Evolutionary conservation across 1,140 invertebrate genomes (phyloP).

Genomic region (Ladona fulva): DNA sequence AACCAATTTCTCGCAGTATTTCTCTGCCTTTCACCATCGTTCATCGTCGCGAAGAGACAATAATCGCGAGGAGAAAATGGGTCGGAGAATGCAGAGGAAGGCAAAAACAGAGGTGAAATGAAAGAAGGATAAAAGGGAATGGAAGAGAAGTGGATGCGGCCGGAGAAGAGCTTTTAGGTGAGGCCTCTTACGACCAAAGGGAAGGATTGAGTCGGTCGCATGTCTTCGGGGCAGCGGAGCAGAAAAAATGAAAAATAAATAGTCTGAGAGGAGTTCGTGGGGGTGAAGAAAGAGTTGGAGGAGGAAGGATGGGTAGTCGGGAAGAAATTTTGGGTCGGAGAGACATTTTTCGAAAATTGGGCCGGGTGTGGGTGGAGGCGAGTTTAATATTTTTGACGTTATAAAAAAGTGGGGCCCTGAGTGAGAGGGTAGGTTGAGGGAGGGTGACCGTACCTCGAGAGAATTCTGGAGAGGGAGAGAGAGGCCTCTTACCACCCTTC

Average conservation of each 20-base stretch:
- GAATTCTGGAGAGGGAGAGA: background rate
- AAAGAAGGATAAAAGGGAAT: background rate
- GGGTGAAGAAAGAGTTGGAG: background rate
- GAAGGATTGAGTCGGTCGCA: background rate
- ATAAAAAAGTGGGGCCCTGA: background rate
- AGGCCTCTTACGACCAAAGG: background rate
- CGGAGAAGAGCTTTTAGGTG: background rate
- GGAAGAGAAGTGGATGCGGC: background rate
- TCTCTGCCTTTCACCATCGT: too few relatives aligned
- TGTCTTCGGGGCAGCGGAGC: background rate
- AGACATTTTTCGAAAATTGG: background rate
- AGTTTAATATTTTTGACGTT: background rate
- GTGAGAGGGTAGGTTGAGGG: background rate
- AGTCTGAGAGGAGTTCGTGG: background rate
- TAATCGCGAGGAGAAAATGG: too few relatives aligned
- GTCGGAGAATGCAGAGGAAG: background rate
- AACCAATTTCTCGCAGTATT: too few relatives aligned
- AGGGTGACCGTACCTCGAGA: background rate
- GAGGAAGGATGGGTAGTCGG: background rate
- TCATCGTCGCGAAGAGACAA: too few relatives aligned
- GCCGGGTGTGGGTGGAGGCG: background rate
- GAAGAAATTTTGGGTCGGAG: background rate
- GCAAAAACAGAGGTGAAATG: background rate
- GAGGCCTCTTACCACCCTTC: background rate
- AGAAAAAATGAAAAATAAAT: slow-evolving; percentile 3